phyloP scores from a whole-genome alignment of 2,113 vertebrate species.

The Eonycteris spelaea region DNA sequence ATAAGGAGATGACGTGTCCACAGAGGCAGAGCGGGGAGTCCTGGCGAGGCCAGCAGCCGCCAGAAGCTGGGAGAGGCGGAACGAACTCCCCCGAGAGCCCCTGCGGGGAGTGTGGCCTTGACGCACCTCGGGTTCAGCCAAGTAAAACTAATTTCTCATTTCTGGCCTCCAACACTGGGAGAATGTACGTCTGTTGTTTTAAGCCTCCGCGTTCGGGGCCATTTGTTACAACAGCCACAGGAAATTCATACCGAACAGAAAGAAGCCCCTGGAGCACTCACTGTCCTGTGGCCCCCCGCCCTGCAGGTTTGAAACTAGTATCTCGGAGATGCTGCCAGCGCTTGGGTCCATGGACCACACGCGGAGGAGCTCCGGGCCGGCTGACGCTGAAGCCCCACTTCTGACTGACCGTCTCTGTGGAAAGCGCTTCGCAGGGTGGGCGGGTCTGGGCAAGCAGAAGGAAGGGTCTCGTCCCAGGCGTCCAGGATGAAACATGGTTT shows the following conservation, averaged over 20 bases:
- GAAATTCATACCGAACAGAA: too few relatives aligned
- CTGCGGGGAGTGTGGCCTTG: rapidly evolving
- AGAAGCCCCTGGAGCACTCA: too few relatives aligned
- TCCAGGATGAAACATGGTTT: not conserved
- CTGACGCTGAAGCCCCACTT: not conserved
- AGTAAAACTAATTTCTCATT: not conserved
- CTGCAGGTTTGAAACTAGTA: not conserved
- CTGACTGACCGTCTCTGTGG: rapidly evolving
- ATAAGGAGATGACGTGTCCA: not conserved
- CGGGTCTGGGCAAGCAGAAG: not conserved
- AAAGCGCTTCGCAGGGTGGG: not conserved
- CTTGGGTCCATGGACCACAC: not conserved
- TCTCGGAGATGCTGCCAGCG: not conserved
- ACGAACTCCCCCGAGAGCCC: not conserved
- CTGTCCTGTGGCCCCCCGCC: not conserved
- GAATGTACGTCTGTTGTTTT: not conserved
- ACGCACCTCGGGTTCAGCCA: not conserved
- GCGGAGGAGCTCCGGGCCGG: not conserved
- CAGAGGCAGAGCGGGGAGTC: not conserved
- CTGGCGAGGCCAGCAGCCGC: not conserved
- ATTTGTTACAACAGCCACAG: not conserved
- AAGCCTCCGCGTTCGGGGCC: not conserved
- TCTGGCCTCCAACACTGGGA: too few relatives aligned
- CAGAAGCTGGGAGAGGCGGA: not conserved
- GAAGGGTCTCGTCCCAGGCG: not conserved